Base-by-base conservation (phyloP, 2,888 invertebrate species). In the Conops quadrifasciatus region DNA sequence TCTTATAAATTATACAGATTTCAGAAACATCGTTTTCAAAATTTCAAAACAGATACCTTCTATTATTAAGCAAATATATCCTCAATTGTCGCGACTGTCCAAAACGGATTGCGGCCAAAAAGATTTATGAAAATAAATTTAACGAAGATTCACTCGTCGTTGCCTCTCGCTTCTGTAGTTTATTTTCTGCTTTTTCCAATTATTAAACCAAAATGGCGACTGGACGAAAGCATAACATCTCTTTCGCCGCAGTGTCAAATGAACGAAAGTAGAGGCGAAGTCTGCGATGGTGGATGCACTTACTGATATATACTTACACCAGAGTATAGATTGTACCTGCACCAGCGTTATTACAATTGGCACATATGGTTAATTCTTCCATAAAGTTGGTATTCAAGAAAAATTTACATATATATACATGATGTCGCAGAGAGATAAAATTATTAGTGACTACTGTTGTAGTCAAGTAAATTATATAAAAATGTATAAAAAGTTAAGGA, bases 121-220 rank as follows among this genome's bases (percentile, higher is more conserved):
- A 47, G 30, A 26, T 60, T 68, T 47, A 47, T 59, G 58, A 47
- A 60, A 49, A 60, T 30, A 68, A 60, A 68, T 68, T 68, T 49
- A 68, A 67, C 67, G 67, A 67, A 67, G 36, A 56, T 24, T 43
- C 1, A 59, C 59, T 67, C 67, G 59, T 47, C 47, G 28, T 24
- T 49, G 64, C 36, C 36, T 56, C 24, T 56, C 36, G 56, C 53
- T 56, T 56, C 13, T 66, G 3, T 68, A 26, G 67, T 49, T 60
- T 65, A 30, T 59, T 59, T 58, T 67, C 65, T 64, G 45, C 26
- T 65, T 70, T 67, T 71, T 60, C 71, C 66, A 71, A 71, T 71
- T 71, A 71, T 71, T 67, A 66, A 71, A 71, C 71, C 71, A 67
- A 71, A 71, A 71, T 71, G 71, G 71, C 71, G 60, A 71, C 62